Percentiles rank a stretch among this genome's conserved stretches.
phyloP scores from a whole-genome alignment of 2,888 invertebrate species.

The Hypomecis atomaria region DNA sequence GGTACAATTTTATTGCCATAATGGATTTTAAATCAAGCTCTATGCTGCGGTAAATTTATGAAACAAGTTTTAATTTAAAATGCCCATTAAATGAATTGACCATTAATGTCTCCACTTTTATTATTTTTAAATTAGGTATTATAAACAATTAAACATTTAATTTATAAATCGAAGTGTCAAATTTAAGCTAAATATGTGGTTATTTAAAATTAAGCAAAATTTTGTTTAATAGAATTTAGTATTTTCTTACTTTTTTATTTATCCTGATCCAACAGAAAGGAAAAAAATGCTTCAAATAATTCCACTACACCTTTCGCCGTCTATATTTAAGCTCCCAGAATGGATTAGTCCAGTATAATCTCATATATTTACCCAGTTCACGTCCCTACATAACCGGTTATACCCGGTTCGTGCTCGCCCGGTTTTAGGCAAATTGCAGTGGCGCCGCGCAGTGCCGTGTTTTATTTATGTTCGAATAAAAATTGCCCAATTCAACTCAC shows the following conservation, averaged over 20 bases:
- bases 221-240: not conserved
- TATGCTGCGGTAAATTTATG: not conserved
- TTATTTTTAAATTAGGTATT: too few species aligned
- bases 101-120: not conserved
- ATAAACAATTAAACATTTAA: too few species aligned
- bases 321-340: conserved; percentile 25
- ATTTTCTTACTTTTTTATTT: not conserved
- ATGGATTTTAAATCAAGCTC: not conserved
- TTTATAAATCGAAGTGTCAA: too few species aligned
- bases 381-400: conserved; percentile 47
- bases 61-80: not conserved
- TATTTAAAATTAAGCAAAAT: too few species aligned
- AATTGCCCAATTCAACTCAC: conserved; percentile 65
- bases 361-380: conserved; percentile 40
- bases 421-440: conserved; percentile 79
- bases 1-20: conserved; percentile 2
- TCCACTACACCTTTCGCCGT: conserved; percentile 13
- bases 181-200: too few species aligned
- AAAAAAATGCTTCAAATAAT: not conserved
- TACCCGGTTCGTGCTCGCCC: conserved; percentile 47
- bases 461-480: conserved; percentile 79
- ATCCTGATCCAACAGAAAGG: not conserved
- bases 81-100: not conserved
- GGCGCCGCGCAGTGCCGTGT: conserved; percentile 48
- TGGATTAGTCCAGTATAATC: conserved; percentile 33